A percentile compares a stretch with the other conserved stretches of the same genome.
phyloP scores from a whole-genome alignment of 2,888 invertebrate species.

The Sepioteuthis lessoniana region DNA sequence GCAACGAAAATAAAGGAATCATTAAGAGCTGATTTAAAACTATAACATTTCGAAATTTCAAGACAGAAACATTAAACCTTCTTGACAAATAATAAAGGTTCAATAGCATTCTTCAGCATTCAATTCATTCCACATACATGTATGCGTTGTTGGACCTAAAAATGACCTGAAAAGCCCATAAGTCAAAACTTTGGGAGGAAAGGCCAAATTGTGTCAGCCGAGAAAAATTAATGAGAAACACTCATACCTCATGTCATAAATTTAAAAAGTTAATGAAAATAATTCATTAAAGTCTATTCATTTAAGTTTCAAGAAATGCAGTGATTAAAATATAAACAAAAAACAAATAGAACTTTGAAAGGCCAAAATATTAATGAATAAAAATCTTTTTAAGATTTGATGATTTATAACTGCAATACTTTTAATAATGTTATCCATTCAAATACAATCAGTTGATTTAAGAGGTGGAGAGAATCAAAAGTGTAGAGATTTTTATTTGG shows the following conservation, averaged over 20 bases:
- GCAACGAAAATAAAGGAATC: background rate
- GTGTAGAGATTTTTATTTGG: background rate
- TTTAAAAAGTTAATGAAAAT: conserved; percentile 13
- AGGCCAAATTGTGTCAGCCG: background rate
- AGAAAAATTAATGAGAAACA: background rate
- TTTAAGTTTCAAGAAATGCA: background rate
- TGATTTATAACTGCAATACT: conserved; percentile 18
- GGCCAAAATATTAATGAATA: background rate
- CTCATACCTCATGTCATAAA: conserved; percentile 23
- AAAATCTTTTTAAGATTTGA: background rate
- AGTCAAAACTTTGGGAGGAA: background rate
- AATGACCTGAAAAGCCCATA: background rate
- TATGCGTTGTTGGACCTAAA: background rate
- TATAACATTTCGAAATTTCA: background rate
- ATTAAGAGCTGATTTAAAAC: background rate
- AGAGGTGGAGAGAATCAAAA: background rate
- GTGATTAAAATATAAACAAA: background rate
- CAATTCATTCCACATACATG: background rate
- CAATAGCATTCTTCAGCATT: background rate
- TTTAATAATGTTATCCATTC: conserved; percentile 9
- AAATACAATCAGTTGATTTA: background rate
- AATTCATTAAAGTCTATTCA: conserved; percentile 1
- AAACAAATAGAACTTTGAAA: background rate
- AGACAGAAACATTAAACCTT: background rate
- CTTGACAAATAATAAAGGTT: background rate